These are phyloP conservation scores for Struthio camelus DNA, from an alignment of 2,113 vertebrate genomes.

Conservation along the genomic window DNA sequence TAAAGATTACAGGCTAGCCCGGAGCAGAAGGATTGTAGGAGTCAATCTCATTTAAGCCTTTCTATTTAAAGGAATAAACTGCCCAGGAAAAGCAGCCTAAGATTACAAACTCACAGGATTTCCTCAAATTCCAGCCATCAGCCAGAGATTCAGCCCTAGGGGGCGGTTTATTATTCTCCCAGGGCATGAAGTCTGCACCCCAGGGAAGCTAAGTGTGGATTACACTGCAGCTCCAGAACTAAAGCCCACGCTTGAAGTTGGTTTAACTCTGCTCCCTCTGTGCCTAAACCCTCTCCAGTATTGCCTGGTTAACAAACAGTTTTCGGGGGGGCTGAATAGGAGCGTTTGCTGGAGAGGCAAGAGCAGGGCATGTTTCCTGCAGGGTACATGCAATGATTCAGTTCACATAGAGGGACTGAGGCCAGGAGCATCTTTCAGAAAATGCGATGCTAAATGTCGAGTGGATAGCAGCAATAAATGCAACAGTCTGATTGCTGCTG, in stretches of 20 bases:
- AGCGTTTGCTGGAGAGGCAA: not conserved
- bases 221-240: not conserved
- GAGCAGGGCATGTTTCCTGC: not conserved
- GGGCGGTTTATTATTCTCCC: not conserved
- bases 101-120: constrained; percentile 60
- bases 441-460: not conserved
- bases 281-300: not conserved
- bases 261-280: not conserved
- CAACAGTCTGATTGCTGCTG: not conserved
- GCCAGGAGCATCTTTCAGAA: not conserved
- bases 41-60: constrained; percentile 57
- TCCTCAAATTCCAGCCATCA: constrained; percentile 34
- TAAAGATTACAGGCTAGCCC: not conserved
- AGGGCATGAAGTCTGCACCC: not conserved
- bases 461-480: not conserved
- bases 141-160: not conserved
- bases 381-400: not conserved
- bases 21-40: constrained; percentile 34
- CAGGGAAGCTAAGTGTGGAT: not conserved
- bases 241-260: not conserved
- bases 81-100: constrained; percentile 46
- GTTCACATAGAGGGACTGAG: not conserved
- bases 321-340: not conserved
- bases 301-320: not conserved
- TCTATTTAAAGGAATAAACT: constrained; percentile 63